Base-by-base conservation (phyloP, 2,888 invertebrate genomes). In the Caenorhabditis sp. region DNA sequence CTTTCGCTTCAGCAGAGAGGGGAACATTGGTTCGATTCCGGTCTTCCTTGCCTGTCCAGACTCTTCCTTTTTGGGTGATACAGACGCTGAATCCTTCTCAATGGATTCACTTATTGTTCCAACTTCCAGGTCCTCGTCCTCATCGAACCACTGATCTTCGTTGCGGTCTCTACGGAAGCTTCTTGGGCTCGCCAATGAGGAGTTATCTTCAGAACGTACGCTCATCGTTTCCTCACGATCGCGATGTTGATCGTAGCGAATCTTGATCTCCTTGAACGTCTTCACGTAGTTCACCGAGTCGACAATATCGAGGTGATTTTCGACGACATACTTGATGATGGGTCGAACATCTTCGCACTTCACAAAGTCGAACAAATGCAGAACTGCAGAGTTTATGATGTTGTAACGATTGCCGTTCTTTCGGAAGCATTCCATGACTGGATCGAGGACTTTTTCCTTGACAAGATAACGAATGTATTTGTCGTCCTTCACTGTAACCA, bases 361-460 rank as follows among this genome's bases (percentile, higher is more conserved):
- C 88, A 99, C 97, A 94, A 96, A 99, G 94, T 99, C 99, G 94
- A 99, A 99, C 94, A 99, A 95, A 94, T 99, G 99, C 93, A 99
- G 95, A 93, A 99, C 96, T 87, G 99, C 98, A 35, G 98, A 99
- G 94, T 99, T 99, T 90, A 99, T 94, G 90, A 99, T 95, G 94
- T 99, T 99, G 94, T 99, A 99, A 92, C 98, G 95, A 92, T 96
- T 96, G 93, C 98, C 97, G 94, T 99, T 99, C 92, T 95, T 95
- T 91, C 96, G 95, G 93, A 99, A 97, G 88, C 97, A 96, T 93
- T 97, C 97, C 89, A 98, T 95, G 79, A 99, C 96, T 41, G 97
- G 97, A 64, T 88, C 87, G 22, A 99, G 96, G 79, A 98, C 94
- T 93, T 96, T 96, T 85, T 96, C 96, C 93, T 96, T 96, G 89